Base-by-base conservation (phyloP, 2,797 vertebrate species). In the Acanthiza pusilla region DNA sequence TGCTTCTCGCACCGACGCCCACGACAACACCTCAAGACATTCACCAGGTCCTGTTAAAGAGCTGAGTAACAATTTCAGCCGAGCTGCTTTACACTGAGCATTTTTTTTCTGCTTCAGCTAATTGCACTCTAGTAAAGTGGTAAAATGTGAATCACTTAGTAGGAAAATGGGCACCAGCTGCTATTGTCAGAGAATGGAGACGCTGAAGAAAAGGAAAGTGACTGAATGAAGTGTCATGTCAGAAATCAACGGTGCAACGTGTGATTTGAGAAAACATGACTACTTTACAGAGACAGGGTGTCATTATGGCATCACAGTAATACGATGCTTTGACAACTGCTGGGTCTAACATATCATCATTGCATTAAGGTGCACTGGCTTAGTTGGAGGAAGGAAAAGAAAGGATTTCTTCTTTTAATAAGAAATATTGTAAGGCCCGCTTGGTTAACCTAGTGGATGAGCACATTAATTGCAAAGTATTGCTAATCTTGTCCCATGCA, bases 291-390 rank as follows among this genome's bases (percentile, higher is more conserved):
- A 98, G 99, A 99, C 99, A 99, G 99, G 98, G 98, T 99, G 99
- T 98, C 99, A 99, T 99, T 99, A 99, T 95, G 98, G 98, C 96
- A 97, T 98, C 98, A 98, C 98, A 97, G 98, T 98, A 99, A 99
- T 98, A 98, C 98, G 98, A 97, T 98, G 98, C 97, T 98, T 98
- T 98, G 99, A 99, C 99, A 99, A 98, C 98, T 98, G 97, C 98
- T 93, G 98, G 96, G 97, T 97, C 98, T 98, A 99, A 99, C 99
- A 98, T 99, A 98, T 98, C 99, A 99, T 99, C 99, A 99, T 98
- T 98, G 98, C 98, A 99, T 99, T 99, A 99, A 98, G 98, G 98
- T 98, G 97, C 98, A 97, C 98, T 94, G 97, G 98, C 97, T 98
- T 98, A 97, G 97, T 57, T 96, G 97, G 88, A 80, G 93, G 91